Conservation (phyloP, 2,113 vertebrate genomes). For the Notechis scutatus region DNA sequence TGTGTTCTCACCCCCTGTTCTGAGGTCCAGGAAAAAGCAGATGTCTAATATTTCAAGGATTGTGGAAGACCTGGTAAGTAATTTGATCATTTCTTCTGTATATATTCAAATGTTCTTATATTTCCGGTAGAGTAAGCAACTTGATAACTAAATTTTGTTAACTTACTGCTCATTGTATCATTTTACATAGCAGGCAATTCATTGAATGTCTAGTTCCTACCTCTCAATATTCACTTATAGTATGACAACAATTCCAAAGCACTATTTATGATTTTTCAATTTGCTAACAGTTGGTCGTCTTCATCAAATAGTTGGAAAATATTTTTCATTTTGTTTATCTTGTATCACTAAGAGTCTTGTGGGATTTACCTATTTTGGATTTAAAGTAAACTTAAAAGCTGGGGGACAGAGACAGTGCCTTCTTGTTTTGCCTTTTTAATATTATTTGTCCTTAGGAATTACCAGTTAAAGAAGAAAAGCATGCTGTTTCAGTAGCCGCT, state of each 20-base stretch:
- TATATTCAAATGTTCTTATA: not conserved
- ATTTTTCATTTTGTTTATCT: not conserved
- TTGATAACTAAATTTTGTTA: not conserved
- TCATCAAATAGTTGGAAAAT: not conserved
- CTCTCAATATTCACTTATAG: not conserved
- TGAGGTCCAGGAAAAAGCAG: constrained; percentile 67
- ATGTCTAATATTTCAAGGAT: constrained; percentile 38
- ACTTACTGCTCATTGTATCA: not conserved
- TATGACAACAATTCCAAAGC: not conserved
- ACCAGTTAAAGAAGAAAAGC: constrained; percentile 51
- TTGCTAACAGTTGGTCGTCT: not conserved
- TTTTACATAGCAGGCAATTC: not conserved
- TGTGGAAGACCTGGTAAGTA: constrained; percentile 63
- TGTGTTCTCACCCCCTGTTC: constrained; percentile 73
- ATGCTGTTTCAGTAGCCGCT: constrained; percentile 36
- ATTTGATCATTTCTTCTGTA: not conserved
- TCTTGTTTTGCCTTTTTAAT: not conserved
- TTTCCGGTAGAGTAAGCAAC: not conserved
- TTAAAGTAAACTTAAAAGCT: not conserved
- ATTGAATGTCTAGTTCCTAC: not conserved
- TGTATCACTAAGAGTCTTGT: not conserved
- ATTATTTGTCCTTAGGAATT: constrained; percentile 55
- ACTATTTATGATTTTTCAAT: not conserved
- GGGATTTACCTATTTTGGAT: not conserved
- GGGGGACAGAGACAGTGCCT: not conserved